These are phyloP conservation scores for Aporophyla lueneburgensis DNA, from an alignment of 2,888 invertebrate species.

Conservation along the genomic window DNA sequence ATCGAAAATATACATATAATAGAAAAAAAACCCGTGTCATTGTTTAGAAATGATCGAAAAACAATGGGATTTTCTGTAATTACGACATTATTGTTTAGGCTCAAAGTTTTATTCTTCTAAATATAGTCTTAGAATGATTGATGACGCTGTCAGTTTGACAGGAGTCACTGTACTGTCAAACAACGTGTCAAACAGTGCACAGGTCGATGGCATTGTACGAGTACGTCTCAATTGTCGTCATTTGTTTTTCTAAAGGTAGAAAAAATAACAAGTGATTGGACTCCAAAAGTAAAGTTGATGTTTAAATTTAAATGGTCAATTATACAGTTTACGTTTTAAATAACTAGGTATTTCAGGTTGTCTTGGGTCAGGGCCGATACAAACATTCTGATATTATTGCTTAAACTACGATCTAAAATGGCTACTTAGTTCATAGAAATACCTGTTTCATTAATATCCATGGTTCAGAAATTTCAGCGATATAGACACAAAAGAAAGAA, in stretches of 20 bases:
- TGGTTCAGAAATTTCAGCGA: neutral
- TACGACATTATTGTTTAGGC: neutral
- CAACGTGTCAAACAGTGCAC: neutral
- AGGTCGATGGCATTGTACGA: conserved; percentile 5
- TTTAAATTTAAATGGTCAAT: neutral
- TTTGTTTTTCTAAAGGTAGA: neutral
- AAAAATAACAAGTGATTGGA: neutral
- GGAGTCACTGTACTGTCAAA: neutral
- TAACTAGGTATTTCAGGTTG: neutral
- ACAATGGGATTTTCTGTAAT: conserved; percentile 3
- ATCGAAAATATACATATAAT: no score
- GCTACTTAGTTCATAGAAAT: conserved; percentile 1
- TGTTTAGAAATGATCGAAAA: neutral
- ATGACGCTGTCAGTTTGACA: conserved; percentile 12
- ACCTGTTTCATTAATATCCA: neutral
- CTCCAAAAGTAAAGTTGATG: neutral
- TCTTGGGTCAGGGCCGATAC: neutral
- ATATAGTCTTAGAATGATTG: neutral
- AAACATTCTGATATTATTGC: neutral
- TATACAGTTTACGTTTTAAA: neutral
- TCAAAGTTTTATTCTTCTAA: conserved; percentile 1
- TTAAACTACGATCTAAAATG: neutral
- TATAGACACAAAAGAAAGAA: no score
- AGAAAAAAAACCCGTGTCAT: neutral
- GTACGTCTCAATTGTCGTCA: neutral